These are phyloP conservation scores for Drosophila hydei DNA, from an alignment of 1,140 invertebrate genomes.

Conservation along the genomic window DNA sequence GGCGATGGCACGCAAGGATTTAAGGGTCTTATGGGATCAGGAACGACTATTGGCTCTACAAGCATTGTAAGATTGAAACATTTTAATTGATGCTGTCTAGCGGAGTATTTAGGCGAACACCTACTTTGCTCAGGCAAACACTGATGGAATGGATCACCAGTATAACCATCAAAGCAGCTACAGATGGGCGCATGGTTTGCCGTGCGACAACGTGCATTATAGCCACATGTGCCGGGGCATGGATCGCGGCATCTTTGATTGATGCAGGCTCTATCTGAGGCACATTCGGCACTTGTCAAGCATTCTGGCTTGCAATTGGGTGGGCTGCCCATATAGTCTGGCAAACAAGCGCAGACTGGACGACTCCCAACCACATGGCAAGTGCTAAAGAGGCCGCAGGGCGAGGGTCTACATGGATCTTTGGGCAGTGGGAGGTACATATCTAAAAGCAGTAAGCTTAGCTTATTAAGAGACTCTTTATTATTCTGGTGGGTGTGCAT, in stretches of 20 bases:
- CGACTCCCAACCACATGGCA: slow-evolving; percentile 89
- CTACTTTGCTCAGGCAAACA: slow-evolving; percentile 79
- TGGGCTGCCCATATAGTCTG: slow-evolving; percentile 90
- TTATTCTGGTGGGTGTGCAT: slow-evolving; percentile 73
- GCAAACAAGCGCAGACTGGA: slow-evolving; percentile 92
- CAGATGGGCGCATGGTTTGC: slow-evolving; percentile 93
- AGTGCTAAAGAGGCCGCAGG: slow-evolving; percentile 92
- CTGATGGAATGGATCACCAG: slow-evolving; percentile 91
- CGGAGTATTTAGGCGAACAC: slow-evolving; percentile 16
- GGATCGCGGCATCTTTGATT: slow-evolving; percentile 92
- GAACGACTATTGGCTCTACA: slow-evolving; percentile 60
- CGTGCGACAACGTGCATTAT: slow-evolving; percentile 92
- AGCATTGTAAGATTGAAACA: slow-evolving; percentile 12
- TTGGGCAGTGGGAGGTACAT: slow-evolving; percentile 85
- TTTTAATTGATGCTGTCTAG: slow-evolving; percentile 21
- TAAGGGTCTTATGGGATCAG: slow-evolving; percentile 72
- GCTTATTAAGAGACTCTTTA: slow-evolving; percentile 35
- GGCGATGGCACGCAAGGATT: slow-evolving; percentile 87
- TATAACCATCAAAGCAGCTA: slow-evolving; percentile 89
- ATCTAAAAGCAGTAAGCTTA: slow-evolving; percentile 80
- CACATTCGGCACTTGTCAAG: slow-evolving; percentile 92
- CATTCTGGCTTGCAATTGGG: slow-evolving; percentile 93
- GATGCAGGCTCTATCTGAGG: slow-evolving; percentile 90
- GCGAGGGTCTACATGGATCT: slow-evolving; percentile 91
- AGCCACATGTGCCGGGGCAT: slow-evolving; percentile 91